Conservation (phyloP, 2,888 invertebrate species). For the Xestobium rufovillosum region DNA sequence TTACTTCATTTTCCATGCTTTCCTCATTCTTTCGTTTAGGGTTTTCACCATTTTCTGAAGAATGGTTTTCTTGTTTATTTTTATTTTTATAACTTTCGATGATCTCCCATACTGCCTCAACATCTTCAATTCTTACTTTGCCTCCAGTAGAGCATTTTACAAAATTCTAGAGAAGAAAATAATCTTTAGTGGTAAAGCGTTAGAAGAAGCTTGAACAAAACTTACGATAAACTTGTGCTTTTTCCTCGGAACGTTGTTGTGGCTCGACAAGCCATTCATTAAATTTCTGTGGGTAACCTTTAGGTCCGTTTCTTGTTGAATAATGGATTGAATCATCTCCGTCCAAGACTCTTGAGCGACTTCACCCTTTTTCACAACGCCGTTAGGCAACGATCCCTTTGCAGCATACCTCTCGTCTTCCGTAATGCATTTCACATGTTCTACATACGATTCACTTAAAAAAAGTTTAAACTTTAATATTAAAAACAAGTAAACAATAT, state of each 20-base stretch:
- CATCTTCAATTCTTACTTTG: conserved; percentile 49
- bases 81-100: conserved; percentile 36
- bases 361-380: conserved; percentile 71
- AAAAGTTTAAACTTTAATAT: conserved; percentile 30
- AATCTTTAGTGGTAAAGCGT: not conserved
- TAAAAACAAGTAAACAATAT: conserved; percentile 13
- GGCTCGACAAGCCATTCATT: conserved; percentile 58
- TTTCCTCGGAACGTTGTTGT: conserved; percentile 78
- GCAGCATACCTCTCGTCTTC: conserved; percentile 86
- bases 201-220: conserved; percentile 6
- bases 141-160: conserved; percentile 55
- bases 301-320: conserved; percentile 51
- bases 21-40: conserved; percentile 24
- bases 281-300: conserved; percentile 53
- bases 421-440: conserved; percentile 77
- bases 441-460: conserved; percentile 67
- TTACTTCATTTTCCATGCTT: conserved; percentile 22
- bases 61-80: conserved; percentile 28
- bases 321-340: conserved; percentile 58
- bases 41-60: conserved; percentile 11
- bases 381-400: conserved; percentile 65
- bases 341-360: conserved; percentile 82
- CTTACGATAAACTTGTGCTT: conserved; percentile 65
- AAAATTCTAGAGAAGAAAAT: conserved; percentile 50
- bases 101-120: conserved; percentile 61